Percentiles rank a stretch among this genome's conserved stretches.
Evolutionary conservation across 2,797 vertebrate species (phyloP).

Genomic region (Phaenicophaeus curvirostris): DNA sequence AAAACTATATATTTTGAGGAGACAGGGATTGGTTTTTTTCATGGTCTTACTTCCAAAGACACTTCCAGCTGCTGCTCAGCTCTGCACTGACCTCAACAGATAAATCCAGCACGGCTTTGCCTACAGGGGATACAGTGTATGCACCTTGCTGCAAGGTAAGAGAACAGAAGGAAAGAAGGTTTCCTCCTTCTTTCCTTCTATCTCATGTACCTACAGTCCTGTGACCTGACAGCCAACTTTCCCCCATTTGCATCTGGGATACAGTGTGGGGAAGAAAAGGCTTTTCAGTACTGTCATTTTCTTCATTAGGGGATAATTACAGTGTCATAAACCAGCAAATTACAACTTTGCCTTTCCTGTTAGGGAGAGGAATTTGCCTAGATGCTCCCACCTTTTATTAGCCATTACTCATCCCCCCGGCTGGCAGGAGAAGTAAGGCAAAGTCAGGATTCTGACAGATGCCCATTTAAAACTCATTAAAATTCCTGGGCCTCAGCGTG

Average conservation of each 20-base stretch:
- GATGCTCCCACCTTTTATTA: constrained; percentile 70
- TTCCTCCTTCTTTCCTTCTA: neutral
- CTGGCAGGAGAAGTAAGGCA: constrained; percentile 68
- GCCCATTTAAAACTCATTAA: constrained; percentile 80
- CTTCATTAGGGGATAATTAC: constrained; percentile 68
- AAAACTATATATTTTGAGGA: neutral
- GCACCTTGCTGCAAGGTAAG: neutral
- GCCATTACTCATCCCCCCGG: constrained; percentile 67
- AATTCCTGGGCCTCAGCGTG: constrained; percentile 74
- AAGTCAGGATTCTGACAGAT: constrained; percentile 76
- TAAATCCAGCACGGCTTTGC: neutral
- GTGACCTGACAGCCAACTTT: neutral
- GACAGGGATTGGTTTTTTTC: neutral
- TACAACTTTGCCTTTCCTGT: constrained; percentile 71
- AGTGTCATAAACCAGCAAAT: constrained; percentile 70
- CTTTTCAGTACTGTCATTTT: constrained; percentile 31
- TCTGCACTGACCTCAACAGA: neutral
- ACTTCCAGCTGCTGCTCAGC: neutral
- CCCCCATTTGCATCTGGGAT: neutral
- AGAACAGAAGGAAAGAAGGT: neutral
- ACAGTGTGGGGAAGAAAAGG: neutral
- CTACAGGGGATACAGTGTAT: neutral
- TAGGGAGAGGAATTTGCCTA: constrained; percentile 50
- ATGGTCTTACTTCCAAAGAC: neutral
- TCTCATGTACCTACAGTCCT: neutral